Conservation (phyloP, 2,888 invertebrate species). For the Clistopyga incitator region DNA sequence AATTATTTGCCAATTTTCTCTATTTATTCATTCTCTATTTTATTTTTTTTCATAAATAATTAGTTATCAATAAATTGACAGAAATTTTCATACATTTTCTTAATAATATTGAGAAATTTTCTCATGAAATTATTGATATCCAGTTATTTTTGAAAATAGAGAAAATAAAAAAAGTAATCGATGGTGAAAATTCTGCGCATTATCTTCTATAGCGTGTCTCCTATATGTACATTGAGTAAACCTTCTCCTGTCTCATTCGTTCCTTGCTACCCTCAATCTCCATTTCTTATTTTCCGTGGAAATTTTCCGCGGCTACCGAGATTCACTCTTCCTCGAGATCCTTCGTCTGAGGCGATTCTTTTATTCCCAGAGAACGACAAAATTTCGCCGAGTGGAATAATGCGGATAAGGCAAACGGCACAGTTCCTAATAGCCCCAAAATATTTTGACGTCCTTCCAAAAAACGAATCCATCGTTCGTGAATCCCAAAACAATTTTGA, state of each 20-base stretch:
- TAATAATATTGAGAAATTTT: no score
- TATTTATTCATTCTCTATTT: no score
- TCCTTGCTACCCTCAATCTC: conserved; percentile 33
- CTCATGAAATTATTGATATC: no score
- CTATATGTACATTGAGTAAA: conserved; percentile 42
- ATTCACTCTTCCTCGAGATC: conserved; percentile 6
- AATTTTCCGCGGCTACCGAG: not conserved
- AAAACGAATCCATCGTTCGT: conserved; percentile 1
- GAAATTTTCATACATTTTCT: no score
- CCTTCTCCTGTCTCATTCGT: conserved; percentile 12
- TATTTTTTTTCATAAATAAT: no score
- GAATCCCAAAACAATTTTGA: not conserved
- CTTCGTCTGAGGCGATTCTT: conserved; percentile 10
- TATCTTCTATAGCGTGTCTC: conserved; percentile 36
- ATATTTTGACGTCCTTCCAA: not conserved
- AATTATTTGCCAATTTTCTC: no score
- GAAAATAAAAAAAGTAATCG: no score
- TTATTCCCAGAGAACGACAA: conserved; percentile 1
- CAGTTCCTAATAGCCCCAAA: conserved; percentile 9
- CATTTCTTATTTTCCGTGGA: conserved; percentile 17
- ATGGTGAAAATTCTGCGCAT: conserved; percentile 4
- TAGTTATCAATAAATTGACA: no score
- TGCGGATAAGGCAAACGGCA: conserved; percentile 22
- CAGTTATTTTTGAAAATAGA: no score
- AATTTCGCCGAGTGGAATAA: conserved; percentile 23